Base-by-base conservation (phyloP, 2,113 vertebrate species). In the Gorilla gorilla region DNA sequence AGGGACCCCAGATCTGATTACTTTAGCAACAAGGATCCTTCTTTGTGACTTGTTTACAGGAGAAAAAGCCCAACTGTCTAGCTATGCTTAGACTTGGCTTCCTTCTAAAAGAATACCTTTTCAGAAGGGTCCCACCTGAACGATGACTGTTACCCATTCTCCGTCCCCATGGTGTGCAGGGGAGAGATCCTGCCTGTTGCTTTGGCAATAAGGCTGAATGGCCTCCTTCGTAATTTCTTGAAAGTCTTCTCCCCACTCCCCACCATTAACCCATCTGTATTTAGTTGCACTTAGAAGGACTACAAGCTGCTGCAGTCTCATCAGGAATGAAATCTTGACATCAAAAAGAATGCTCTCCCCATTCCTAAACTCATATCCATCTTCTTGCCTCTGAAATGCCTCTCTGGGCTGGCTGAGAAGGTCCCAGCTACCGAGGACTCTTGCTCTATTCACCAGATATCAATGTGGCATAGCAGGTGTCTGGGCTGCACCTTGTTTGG, bases 251-350 rank as follows among this genome's bases (percentile, higher is more conserved):
- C 81, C 16, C 18, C 18, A 14, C 17, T 59, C 18, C 16, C 6
- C 13, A 23, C 76, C 61, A 12, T 38, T 35, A 7, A 30, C 12
- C 73, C 23, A 35, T n/a, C 78, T 57, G 17, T 80, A 35, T 82
- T 82, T 92, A 83, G 27, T 55, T 94, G 52, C 78, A 43, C 68
- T 93, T 96, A 76, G 48, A 93, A 85, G 50, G 79, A 80, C 23
- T 30, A 12, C 13, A 94, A 55, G 3, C 40, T 57, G 20, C 75
- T 89, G 7, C 18, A 25, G 2, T 64, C 59, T 50, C 59, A 82
- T 84, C 12, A 95, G 10, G 35, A 87, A 40, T 85, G n/a, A 88
- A 90, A 80, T 57, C 23, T 81, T 92, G 61, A 25, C 52, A 57
- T 66, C 84, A 59, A 27, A n/a, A 76, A 81, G 38, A 38, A 10